These are phyloP conservation scores for Engystomops pustulosus DNA, from an alignment of 2,113 vertebrate genomes.

Conservation along the genomic window DNA sequence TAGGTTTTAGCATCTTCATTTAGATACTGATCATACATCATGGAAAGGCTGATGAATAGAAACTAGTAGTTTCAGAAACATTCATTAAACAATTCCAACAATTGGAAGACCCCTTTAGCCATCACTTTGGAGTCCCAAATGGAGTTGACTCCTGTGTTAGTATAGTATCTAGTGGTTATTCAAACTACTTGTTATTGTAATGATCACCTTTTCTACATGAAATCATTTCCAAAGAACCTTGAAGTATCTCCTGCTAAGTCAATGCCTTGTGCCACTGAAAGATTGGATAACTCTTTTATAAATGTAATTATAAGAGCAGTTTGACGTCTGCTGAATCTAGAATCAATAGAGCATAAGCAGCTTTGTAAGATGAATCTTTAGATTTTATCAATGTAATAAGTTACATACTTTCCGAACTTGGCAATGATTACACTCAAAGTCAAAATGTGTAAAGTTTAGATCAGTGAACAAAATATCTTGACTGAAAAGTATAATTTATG, in stretches of 20 bases:
- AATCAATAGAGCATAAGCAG: conserved; percentile 50
- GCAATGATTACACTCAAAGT: not conserved
- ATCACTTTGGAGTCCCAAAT: no score
- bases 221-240: conserved; percentile 14
- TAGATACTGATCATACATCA: no score
- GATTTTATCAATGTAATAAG: conserved; percentile 54
- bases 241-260: conserved; percentile 15
- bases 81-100: no score
- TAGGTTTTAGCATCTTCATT: no score
- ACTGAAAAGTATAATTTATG: not conserved
- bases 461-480: not conserved
- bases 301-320: conserved; percentile 45
- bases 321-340: conserved; percentile 30
- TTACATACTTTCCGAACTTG: conserved; percentile 23
- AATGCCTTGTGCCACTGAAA: conserved; percentile 17
- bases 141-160: not conserved
- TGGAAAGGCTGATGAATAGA: no score
- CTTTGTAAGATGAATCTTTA: conserved; percentile 47
- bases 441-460: conserved; percentile 26
- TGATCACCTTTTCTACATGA: conserved; percentile 18
- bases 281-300: conserved; percentile 24
- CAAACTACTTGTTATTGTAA: conserved; percentile 1
- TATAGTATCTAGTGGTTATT: not conserved
- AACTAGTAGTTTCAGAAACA: no score
- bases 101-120: not conserved